A percentile compares a stretch with the other conserved stretches of the same genome.
Conservation (phyloP, 2,113 vertebrate genomes). For the Lepisosteus osseus region DNA sequence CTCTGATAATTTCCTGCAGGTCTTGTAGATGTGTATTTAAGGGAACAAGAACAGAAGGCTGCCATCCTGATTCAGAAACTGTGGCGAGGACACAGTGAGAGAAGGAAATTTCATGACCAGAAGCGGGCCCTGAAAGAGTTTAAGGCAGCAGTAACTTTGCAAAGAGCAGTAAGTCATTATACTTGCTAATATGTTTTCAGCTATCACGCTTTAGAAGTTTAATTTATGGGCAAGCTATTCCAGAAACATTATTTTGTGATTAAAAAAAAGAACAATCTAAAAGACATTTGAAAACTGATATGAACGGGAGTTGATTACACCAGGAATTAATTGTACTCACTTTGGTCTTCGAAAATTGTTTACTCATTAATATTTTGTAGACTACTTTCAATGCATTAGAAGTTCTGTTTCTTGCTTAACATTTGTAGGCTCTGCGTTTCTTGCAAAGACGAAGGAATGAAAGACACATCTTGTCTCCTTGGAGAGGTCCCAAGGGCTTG, state of each 20-base stretch:
- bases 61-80: conserved; percentile 84
- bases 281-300: too few species aligned
- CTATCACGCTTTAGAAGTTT: too few species aligned
- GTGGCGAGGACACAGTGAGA: conserved; percentile 80
- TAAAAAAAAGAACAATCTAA: too few species aligned
- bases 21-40: conserved; percentile 76
- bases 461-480: conserved; percentile 48
- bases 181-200: too few species aligned
- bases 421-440: conserved; percentile 72
- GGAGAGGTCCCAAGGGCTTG: conserved; percentile 70
- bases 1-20: conserved; percentile 37
- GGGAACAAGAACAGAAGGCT: conserved; percentile 75
- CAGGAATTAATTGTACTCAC: too few species aligned
- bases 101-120: conserved; percentile 66
- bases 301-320: too few species aligned
- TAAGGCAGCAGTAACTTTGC: conserved; percentile 79
- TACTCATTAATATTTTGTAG: too few species aligned
- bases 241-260: too few species aligned
- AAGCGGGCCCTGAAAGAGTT: conserved; percentile 61
- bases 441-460: conserved; percentile 61
- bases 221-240: too few species aligned
- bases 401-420: background rate
- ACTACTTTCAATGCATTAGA: too few species aligned
- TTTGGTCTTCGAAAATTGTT: too few species aligned
- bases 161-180: conserved; percentile 76